Evolutionary conservation across 2,888 invertebrate species (phyloP).

Genomic region (Tupiocoris notatus): DNA sequence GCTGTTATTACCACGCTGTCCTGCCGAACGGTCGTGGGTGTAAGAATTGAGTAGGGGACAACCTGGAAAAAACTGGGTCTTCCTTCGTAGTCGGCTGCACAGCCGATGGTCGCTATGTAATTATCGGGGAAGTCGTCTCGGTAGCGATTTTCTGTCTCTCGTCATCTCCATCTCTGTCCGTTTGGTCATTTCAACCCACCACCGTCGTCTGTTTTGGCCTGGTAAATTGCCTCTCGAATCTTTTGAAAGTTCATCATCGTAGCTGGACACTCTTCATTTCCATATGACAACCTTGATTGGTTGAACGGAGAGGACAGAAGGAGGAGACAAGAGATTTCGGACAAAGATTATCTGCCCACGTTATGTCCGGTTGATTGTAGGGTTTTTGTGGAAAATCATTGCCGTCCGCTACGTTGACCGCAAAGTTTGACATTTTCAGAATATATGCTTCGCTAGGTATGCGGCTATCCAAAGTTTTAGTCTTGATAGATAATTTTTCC

Average conservation of each 20-base stretch:
- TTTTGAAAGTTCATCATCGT: neutral
- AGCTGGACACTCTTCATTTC: neutral
- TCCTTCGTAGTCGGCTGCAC: neutral
- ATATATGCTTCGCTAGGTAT: too few relatives aligned
- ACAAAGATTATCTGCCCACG: neutral
- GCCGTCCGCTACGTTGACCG: neutral
- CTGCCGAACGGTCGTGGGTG: constrained; percentile 5
- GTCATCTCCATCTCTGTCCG: neutral
- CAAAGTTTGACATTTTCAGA: neutral
- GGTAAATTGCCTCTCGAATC: neutral
- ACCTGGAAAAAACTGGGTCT: neutral
- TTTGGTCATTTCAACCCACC: neutral
- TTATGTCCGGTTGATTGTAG: neutral
- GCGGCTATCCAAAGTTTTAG: too few relatives aligned
- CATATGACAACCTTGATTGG: neutral
- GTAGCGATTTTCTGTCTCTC: neutral
- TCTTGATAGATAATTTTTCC: too few relatives aligned
- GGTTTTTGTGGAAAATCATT: neutral
- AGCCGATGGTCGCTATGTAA: neutral
- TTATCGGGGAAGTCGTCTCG: neutral
- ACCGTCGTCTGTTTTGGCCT: neutral
- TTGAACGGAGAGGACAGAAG: neutral
- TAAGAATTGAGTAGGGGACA: neutral
- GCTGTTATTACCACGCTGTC: constrained; percentile 22
- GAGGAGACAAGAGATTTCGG: neutral